These are phyloP conservation scores for Tetramorium parvispinum DNA, from an alignment of 1,140 invertebrate species.

Conservation along the genomic window DNA sequence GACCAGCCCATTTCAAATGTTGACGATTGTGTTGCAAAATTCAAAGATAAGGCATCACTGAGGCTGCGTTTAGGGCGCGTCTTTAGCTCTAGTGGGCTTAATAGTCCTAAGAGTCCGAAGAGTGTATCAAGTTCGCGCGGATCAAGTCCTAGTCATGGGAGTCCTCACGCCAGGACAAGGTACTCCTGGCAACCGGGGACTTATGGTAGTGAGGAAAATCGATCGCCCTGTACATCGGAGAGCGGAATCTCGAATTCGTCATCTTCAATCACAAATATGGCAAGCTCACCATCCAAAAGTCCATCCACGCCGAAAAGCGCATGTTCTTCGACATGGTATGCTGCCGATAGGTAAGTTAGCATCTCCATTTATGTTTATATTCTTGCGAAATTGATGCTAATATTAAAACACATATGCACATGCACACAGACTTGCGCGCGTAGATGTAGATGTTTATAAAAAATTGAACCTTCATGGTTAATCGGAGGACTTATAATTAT, in stretches of 20 bases:
- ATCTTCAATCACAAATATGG: not conserved
- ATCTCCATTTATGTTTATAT: not conserved
- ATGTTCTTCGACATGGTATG: slow-evolving; percentile 32
- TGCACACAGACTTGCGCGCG: too few relatives aligned
- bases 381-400: not conserved
- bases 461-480: not conserved
- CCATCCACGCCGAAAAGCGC: slow-evolving; percentile 33
- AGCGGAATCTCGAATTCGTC: slow-evolving; percentile 30
- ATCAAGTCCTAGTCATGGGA: slow-evolving; percentile 59
- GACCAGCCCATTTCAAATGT: not conserved
- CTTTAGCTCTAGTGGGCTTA: slow-evolving; percentile 58
- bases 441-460: not conserved
- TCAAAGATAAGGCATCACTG: slow-evolving; percentile 60
- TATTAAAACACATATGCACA: not conserved
- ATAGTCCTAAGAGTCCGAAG: slow-evolving; percentile 66
- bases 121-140: slow-evolving; percentile 59
- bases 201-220: slow-evolving; percentile 23
- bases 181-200: slow-evolving; percentile 70
- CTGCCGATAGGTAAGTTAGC: slow-evolving; percentile 61
- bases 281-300: slow-evolving; percentile 32
- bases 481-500: not conserved
- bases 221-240: slow-evolving; percentile 38
- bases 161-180: slow-evolving; percentile 47
- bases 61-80: slow-evolving; percentile 70
- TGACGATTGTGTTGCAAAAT: slow-evolving; percentile 3